A percentile compares a stretch with the other conserved stretches of the same genome.
These are phyloP conservation scores for Drosophila cognata DNA, from an alignment of 2,888 invertebrate species.

Conservation along the genomic window DNA sequence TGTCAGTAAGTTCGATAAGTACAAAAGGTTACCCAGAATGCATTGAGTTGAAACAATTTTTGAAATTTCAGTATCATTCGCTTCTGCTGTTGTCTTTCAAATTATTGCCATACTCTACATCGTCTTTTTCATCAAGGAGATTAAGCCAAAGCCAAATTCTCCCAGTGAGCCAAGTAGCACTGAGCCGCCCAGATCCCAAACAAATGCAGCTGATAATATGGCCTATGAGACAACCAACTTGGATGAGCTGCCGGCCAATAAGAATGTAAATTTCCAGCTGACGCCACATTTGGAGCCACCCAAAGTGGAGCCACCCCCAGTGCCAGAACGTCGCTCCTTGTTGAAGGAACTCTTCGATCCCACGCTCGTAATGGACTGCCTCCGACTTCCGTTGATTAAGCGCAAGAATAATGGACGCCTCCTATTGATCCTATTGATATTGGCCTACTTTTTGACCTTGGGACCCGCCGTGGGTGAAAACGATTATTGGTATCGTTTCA, in stretches of 20 bases:
- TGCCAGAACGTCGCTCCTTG: conserved; percentile 59
- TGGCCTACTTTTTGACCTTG: conserved; percentile 82
- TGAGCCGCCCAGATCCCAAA: conserved; percentile 41
- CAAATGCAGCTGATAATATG: conserved; percentile 71
- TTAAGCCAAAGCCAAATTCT: conserved; percentile 47
- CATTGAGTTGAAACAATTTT: background rate
- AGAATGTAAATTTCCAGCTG: conserved; percentile 80
- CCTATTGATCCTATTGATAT: conserved; percentile 75
- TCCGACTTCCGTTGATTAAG: conserved; percentile 81
- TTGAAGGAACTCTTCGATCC: conserved; percentile 83
- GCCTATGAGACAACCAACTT: conserved; percentile 75
- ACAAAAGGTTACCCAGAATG: background rate
- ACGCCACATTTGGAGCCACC: conserved; percentile 60
- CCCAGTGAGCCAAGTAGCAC: conserved; percentile 13
- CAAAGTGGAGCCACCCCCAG: conserved; percentile 46
- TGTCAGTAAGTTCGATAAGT: conserved; percentile 67
- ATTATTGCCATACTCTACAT: conserved; percentile 83
- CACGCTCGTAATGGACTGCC: conserved; percentile 81
- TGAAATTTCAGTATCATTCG: conserved; percentile 79
- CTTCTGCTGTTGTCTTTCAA: conserved; percentile 81
- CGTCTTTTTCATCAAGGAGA: conserved; percentile 82
- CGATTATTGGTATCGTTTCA: conserved; percentile 83
- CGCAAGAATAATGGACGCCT: conserved; percentile 81
- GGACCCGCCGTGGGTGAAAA: conserved; percentile 82
- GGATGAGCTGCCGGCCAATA: conserved; percentile 68